Conservation (phyloP, 2,113 vertebrate species). For the Oreochromis tanganicae region DNA sequence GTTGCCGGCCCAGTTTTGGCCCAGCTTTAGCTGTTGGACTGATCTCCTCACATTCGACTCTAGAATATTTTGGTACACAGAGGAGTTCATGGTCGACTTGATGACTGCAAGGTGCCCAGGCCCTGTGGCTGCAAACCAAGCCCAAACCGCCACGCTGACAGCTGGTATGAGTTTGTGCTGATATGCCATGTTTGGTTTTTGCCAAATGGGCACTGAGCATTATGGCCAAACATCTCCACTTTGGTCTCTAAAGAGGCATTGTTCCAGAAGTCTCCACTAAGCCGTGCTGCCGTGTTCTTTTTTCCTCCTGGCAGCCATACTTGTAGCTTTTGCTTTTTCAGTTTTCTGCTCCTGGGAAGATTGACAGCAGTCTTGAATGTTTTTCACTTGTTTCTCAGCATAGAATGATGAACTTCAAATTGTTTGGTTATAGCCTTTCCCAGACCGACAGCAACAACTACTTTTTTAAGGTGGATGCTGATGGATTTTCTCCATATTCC, state of each 20-base stretch:
- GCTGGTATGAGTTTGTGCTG: background rate
- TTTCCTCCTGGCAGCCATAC: background rate
- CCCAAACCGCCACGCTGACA: background rate
- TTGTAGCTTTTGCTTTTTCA: background rate
- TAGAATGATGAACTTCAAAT: background rate
- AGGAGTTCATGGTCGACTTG: background rate
- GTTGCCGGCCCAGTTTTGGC: background rate
- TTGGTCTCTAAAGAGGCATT: background rate
- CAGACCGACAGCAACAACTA: background rate
- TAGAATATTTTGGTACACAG: background rate
- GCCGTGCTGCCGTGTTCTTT: background rate
- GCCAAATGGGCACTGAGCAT: background rate
- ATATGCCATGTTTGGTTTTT: background rate
- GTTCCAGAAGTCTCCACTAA: background rate
- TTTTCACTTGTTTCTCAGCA: background rate
- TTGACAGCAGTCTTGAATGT: background rate
- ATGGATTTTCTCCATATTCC: background rate
- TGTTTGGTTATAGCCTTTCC: background rate
- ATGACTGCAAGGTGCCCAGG: background rate
- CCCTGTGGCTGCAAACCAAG: background rate
- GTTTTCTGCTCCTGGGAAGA: background rate
- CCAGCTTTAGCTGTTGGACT: background rate
- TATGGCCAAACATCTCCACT: background rate
- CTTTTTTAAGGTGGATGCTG: background rate
- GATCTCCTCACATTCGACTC: background rate